These are phyloP conservation scores for Steinernema feltiae DNA, from an alignment of 1,140 invertebrate genomes.

Conservation along the genomic window DNA sequence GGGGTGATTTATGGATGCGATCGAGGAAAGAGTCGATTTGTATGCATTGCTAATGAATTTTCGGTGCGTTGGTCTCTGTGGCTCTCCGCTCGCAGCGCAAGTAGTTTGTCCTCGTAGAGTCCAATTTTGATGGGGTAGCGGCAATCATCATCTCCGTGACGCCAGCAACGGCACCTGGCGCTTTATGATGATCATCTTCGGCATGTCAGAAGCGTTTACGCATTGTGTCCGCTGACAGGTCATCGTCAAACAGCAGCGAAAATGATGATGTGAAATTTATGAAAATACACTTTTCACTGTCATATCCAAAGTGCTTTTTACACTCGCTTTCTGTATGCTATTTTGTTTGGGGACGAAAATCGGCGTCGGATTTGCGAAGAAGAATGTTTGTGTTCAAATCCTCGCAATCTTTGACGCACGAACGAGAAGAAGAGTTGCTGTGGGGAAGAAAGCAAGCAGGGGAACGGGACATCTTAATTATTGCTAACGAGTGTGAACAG, in stretches of 20 bases:
- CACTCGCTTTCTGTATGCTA: neutral
- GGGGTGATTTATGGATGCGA: neutral
- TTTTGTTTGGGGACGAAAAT: neutral
- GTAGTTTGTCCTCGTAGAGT: too few species aligned
- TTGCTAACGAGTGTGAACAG: conserved; percentile 12
- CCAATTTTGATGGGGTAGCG: neutral
- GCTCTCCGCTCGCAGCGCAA: too few species aligned
- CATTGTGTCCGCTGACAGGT: neutral
- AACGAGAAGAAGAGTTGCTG: neutral
- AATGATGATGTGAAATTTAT: neutral
- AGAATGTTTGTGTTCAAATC: neutral
- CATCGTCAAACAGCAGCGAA: neutral
- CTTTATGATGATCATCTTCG: neutral
- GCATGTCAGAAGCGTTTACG: neutral
- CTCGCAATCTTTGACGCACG: neutral
- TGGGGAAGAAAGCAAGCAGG: neutral
- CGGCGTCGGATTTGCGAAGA: neutral
- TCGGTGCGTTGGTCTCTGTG: neutral
- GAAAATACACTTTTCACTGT: neutral
- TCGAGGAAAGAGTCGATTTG: conserved; percentile 12
- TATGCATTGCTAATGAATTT: conserved; percentile 11
- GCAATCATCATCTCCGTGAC: neutral
- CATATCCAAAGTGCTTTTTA: neutral
- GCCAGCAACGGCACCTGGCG: neutral
- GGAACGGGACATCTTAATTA: neutral